Evolutionary conservation across 2,797 vertebrate species (phyloP), one percentile per base, ranked within the genome.

Genomic region (Poecilia wingei): DNA sequence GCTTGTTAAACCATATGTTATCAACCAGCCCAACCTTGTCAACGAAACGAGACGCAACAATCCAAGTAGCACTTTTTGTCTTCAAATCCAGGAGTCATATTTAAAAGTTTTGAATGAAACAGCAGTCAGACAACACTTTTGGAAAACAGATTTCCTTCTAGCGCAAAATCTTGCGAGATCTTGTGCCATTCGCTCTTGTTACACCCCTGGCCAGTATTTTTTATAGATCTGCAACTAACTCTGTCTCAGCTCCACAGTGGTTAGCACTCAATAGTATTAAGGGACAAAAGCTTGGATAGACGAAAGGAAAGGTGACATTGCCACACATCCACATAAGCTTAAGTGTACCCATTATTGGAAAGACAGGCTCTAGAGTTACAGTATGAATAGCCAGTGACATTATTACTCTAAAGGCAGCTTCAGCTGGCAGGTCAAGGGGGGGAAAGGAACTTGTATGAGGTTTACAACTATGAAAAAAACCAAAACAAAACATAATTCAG

Each of bases 301-400:
- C 68, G 55, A 72, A 3, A 76, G 82, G 87, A 72, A 3, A 76
- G 83, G 87, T 89, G 88, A 91, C 90, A 89, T 88, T 87, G 85
- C 86, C 88, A 85, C 87, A 88, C 88, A 88, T 88, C 91, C 82
- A 92, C 89, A 81, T 89, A 76, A 92, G 88, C 89, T 92, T 92
- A 91, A 91, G 88, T 82, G 89, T 88, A 85, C 76, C 91, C 90
- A 86, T 91, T 89, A 87, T 89, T 89, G 89, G 90, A 91, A 89
- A 93, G 90, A 86, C 80, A 79, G 74, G 76, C 85, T 94, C 94
- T 94, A 92, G 88, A 84, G 93, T 94, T 95, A 94, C 94, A 86
- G 80, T 92, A 94, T 89, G 91, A 94, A 94, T 94, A 95, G 92
- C 87, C 89, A 84, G 82, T 92, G 89, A 93, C 93, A 91, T 92